Evolutionary conservation across 2,888 invertebrate species (phyloP), one percentile per base, ranked within the genome.

Genomic region (Tetrapedia diversipes): DNA sequence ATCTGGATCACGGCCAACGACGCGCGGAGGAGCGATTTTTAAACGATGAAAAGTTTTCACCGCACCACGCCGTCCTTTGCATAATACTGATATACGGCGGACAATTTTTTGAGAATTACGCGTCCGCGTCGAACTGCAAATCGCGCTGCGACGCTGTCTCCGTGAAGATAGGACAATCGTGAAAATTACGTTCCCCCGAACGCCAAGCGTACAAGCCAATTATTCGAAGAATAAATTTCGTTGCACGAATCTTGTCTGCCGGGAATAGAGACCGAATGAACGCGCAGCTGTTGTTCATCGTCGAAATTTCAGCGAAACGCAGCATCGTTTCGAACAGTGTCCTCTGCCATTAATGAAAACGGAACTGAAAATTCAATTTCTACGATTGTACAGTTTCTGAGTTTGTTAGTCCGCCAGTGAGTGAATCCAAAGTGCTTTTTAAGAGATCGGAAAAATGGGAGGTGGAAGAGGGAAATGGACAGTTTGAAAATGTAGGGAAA

Each of bases 31-130:
- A 65, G 73, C 74, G 73, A 65, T 73, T 59, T 65, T 47, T 59
- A 65, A 75, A 75, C 74, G 74, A 75, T 73, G 74, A 75, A 73
- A 73, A 75, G 65, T 75, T 75, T 54, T n/a, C 27, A 14, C n/a
- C 43, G 34, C 19, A 3, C 11, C 39, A 39, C 57, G 8, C 27
- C 39, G 37, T 45, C 45, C 14, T 75, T 73, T 65, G 37, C 74
- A 75, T 73, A 75, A 75, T 65, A 65, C 65, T 73, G 74, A 75
- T 60, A 65, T 65, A 73, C 57, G 10, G 54, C n/a, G 3, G 53
- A n/a, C 47, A 53, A 64, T 72, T 74, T 72, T 71, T 64, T 45
- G 45, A 0, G 74, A 65, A 49, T 73, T 60, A 75, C 4, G 2
- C 11, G n/a, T n/a, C n/a, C n/a, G 14, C 57, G 34, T 56, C 61